Evolutionary conservation across 1,140 invertebrate genomes (phyloP), one percentile per base, ranked within the genome.

Genomic region (Drosophila equinoxialis): DNA sequence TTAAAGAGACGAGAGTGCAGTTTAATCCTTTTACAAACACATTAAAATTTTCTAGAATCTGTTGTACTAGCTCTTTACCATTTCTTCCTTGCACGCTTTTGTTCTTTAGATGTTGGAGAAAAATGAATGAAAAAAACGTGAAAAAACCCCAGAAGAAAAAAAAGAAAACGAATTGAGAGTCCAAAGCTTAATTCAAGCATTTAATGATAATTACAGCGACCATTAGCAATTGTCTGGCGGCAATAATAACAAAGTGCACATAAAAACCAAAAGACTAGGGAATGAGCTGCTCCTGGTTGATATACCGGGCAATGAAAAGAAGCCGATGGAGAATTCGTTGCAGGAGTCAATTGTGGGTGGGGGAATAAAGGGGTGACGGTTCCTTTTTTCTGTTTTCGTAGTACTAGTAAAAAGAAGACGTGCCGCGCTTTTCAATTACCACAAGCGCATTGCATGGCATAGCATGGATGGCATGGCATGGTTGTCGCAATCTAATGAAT

Each of bases 151-250:
- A 11, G n/a, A 42, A 30, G 30, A 30, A n/a, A 58, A 58, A 61
- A 74, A 74, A 39, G 42, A 74, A 75, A 75, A 35, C 58, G 72
- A 51, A 48, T 48, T 20, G 45, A 59, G 14, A 39, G 57, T 68
- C 54, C 58, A 73, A 60, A 69, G 71, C 67, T 69, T 69, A 74
- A 74, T 74, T 69, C 71, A 57, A 68, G 68, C 80, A 75, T 82
- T 82, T 82, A 82, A 82, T 82, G 80, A 83, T 82, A 82, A 82
- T 82, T 82, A 82, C 75, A 82, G 80, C 75, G 71, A 83, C 80
- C 80, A 82, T 82, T 82, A 82, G 79, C 80, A 82, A 82, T 82
- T 82, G 80, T 82, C 80, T 82, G 80, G 58, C 71, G 80, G 80
- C 75, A 74, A 82, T 82, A 82, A 82, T 82, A 82, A 79, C 75